Conservation (phyloP, 2,888 invertebrate species). For the Drosophila acutilabella region DNA sequence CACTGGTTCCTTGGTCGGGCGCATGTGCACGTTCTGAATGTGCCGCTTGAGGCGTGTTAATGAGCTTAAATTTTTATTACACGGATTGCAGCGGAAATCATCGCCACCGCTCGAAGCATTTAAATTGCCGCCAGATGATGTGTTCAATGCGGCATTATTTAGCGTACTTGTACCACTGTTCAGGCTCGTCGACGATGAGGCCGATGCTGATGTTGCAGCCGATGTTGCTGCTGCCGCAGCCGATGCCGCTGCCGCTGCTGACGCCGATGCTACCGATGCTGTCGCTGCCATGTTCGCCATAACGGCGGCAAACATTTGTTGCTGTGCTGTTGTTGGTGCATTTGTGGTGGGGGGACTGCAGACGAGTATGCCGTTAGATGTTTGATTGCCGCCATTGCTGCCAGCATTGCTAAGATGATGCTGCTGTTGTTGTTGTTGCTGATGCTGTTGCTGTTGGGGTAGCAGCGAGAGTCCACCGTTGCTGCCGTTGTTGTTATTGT, state of each 20-base stretch:
- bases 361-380: conserved; percentile 61
- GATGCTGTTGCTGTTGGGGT: conserved; percentile 33
- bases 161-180: conserved; percentile 66
- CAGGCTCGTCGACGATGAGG: conserved; percentile 75
- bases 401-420: conserved; percentile 44
- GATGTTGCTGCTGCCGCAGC: conserved; percentile 38
- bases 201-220: conserved; percentile 25
- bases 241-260: conserved; percentile 56
- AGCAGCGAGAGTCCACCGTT: conserved; percentile 18
- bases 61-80: conserved; percentile 95
- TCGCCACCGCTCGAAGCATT: conserved; percentile 87
- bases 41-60: conserved; percentile 95
- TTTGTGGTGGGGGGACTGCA: conserved; percentile 63
- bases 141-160: conserved; percentile 68
- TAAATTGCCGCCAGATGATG: conserved; percentile 64
- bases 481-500: conserved; percentile 35
- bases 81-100: conserved; percentile 95
- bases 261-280: conserved; percentile 43
- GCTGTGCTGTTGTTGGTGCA: conserved; percentile 66
- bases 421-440: conserved; percentile 32
- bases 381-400: conserved; percentile 49
- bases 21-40: conserved; percentile 96
- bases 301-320: conserved; percentile 82
- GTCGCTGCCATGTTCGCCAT: conserved; percentile 82
- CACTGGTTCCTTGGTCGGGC: conserved; percentile 95